A percentile compares a stretch with the other conserved stretches of the same genome.
phyloP scores from a whole-genome alignment of 1,140 invertebrate genomes.

The Euura saliciscinereae region DNA sequence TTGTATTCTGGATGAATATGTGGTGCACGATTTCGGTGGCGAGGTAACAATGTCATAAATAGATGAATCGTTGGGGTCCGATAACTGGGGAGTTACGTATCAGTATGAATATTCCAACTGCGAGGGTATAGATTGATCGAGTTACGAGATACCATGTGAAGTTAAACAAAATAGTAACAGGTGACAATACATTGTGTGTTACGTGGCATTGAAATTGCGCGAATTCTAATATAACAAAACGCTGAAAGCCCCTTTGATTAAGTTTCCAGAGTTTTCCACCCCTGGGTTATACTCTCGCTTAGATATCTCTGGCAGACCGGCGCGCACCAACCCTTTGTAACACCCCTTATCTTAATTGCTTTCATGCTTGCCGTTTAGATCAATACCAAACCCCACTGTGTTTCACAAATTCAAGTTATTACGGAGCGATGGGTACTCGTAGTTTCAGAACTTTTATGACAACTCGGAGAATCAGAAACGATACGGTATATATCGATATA shows the following conservation, averaged over 20 bases:
- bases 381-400: conserved; percentile 39
- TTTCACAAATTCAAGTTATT: neutral
- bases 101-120: too few species aligned
- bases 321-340: conserved; percentile 54
- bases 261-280: conserved; percentile 33
- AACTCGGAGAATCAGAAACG: too few species aligned
- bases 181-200: neutral
- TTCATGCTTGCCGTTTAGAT: conserved; percentile 57
- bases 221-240: conserved; percentile 26
- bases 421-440: neutral
- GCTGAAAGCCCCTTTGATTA: conserved; percentile 38
- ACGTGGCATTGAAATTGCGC: neutral
- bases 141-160: too few species aligned
- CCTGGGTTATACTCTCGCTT: conserved; percentile 22
- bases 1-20: too few species aligned
- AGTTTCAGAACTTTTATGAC: too few species aligned
- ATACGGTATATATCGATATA: too few species aligned
- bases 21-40: too few species aligned
- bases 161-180: neutral
- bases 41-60: too few species aligned
- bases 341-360: conserved; percentile 58
- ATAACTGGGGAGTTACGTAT: too few species aligned
- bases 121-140: too few species aligned
- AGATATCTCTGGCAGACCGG: conserved; percentile 8
- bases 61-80: too few species aligned